phyloP scores from a whole-genome alignment of 2,113 vertebrate genomes.

The Chaetodon trifascialis region DNA sequence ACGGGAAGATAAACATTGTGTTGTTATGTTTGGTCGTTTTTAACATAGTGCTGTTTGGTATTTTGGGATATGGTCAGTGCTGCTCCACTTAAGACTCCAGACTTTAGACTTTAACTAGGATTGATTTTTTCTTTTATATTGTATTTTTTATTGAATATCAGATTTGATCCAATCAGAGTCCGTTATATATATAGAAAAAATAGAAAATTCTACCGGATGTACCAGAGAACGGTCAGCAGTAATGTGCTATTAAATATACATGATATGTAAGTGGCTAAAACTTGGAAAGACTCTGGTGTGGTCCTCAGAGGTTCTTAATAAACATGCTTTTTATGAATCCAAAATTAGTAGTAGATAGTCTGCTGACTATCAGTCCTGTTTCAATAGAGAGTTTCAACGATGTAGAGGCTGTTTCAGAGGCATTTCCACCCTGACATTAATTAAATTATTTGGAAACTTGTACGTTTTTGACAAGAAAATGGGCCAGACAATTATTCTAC shows the following conservation, averaged over 20 bases:
- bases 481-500: background rate
- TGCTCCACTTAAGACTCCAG: background rate
- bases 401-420: background rate
- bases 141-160: background rate
- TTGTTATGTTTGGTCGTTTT: conserved; percentile 6
- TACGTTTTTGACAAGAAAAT: background rate
- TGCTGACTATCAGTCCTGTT: too few species aligned
- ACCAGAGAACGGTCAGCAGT: too few species aligned
- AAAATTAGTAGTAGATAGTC: too few species aligned
- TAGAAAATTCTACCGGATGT: too few species aligned
- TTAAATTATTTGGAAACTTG: background rate
- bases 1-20: background rate
- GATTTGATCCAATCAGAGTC: background rate
- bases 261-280: too few species aligned
- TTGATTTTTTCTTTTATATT: background rate
- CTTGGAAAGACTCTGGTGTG: too few species aligned
- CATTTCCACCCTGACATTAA: background rate
- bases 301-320: too few species aligned
- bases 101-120: background rate
- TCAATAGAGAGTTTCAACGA: background rate
- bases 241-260: too few species aligned
- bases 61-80: background rate
- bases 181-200: too few species aligned
- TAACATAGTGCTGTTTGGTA: conserved; percentile 9
- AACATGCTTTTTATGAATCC: too few species aligned